phyloP scores from a whole-genome alignment of 1,140 invertebrate genomes.

The Mamestra configurata region DNA sequence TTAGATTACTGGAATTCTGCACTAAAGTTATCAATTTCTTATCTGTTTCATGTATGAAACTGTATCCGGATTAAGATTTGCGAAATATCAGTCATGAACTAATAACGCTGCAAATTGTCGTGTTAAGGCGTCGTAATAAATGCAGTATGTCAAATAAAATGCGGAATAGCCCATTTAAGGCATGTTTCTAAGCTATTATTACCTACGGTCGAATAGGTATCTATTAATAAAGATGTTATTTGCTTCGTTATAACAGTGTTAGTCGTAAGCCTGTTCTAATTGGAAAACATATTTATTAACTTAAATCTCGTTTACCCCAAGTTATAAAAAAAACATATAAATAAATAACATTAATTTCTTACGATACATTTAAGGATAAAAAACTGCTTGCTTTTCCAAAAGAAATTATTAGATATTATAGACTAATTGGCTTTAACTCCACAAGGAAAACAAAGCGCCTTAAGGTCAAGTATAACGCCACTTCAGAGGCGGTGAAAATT shows the following conservation, averaged over 20 bases:
- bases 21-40: slow-evolving; percentile 9
- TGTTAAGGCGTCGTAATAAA: not conserved
- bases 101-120: not conserved
- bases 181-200: not conserved
- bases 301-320: no score
- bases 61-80: slow-evolving; percentile 5
- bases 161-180: not conserved
- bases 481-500: slow-evolving; percentile 13
- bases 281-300: no score
- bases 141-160: not conserved
- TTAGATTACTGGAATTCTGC: no score
- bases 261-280: no score
- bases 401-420: no score
- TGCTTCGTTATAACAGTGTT: no score
- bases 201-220: no score
- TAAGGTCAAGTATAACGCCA: not conserved
- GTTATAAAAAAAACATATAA: no score
- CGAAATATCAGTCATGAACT: not conserved
- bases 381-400: not conserved
- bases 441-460: slow-evolving; percentile 15
- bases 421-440: slow-evolving; percentile 24
- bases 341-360: no score
- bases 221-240: no score
- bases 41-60: not conserved
- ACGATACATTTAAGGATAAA: not conserved